A percentile compares a stretch with the other conserved stretches of the same genome.
phyloP scores from a whole-genome alignment of 2,113 vertebrate species.

The Myxocyprinus asiaticus region DNA sequence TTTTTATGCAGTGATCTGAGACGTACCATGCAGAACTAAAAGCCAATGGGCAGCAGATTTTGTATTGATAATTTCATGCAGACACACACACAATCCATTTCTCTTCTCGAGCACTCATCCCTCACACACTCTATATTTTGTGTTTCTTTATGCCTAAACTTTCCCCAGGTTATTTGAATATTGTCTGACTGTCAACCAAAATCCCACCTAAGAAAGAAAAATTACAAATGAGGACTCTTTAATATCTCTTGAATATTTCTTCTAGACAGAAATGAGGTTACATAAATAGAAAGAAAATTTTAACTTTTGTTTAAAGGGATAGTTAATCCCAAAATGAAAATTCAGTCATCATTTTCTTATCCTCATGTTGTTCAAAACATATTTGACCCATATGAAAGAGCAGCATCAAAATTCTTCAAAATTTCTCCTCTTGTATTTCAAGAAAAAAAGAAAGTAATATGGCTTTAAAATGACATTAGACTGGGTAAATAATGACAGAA shows the following conservation, averaged over 20 bases:
- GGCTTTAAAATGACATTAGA: no score
- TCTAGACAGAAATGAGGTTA: not conserved
- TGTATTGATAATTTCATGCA: not conserved
- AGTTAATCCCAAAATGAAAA: no score
- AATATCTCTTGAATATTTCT: not conserved
- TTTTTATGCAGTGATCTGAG: conserved; percentile 7
- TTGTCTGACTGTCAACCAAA: not conserved
- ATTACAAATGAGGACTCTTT: not conserved
- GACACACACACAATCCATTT: not conserved
- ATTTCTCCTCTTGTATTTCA: not conserved
- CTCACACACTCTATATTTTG: not conserved
- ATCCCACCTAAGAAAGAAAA: not conserved
- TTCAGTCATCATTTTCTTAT: no score
- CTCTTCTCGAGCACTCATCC: not conserved
- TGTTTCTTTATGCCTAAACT: not conserved
- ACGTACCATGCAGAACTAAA: not conserved
- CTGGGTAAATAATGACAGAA: no score
- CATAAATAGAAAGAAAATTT: no score
- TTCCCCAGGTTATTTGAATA: not conserved
- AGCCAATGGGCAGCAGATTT: not conserved
- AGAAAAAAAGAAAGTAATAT: no score
- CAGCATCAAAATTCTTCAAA: no score
- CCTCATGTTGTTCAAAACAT: no score
- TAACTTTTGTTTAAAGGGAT: no score
- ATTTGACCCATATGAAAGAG: no score